Base-by-base conservation (phyloP, 2,113 vertebrate genomes). In the Cavia aperea region DNA sequence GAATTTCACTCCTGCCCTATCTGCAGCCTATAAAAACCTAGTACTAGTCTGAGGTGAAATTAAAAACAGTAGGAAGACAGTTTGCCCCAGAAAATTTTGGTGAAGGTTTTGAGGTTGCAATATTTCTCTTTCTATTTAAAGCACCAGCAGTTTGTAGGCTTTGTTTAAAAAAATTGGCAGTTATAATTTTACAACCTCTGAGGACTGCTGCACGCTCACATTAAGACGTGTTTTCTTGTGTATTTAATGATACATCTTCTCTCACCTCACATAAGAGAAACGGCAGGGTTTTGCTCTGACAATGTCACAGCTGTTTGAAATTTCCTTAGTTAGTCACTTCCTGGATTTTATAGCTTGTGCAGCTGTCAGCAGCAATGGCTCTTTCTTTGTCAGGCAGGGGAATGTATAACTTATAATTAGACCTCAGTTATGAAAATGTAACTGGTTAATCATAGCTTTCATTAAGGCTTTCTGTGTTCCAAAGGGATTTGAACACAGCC, bases 381-480 rank as follows among this genome's bases (percentile, higher is more conserved):
- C 96, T 95, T 94, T 85, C 89, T 96, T 96, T 96, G 95, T 95
- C 88, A 96, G 92, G 90, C 88, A 94, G 66, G 83, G 36, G 90
- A 94, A 91, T 95, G 91, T 95, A 96, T n/a, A 96, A 97, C 96
- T 96, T 96, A 94, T 96, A 96, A 96, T 97, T 96, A 97, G 95
- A 92, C 66, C 81, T 94, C 72, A 86, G 92, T 95, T 94, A 94
- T 95, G 94, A 95, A 97, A 96, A 96, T 83, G 88, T 94, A 97
- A 95, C 95, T 89, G 91, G 93, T 95, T 96, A 96, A 94, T 95
- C 88, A 95, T 81, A 94, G 93, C 86, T 95, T 96, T 95, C 89
- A 93, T 86, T 33, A 92, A 75, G 36, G 31, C 75, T 62, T 87
- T 91, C 66, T 95, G 73, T 54, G 95, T 95, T 91, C 75, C 86